Base-by-base conservation (phyloP, 2,113 vertebrate species). In the Solea solea region DNA sequence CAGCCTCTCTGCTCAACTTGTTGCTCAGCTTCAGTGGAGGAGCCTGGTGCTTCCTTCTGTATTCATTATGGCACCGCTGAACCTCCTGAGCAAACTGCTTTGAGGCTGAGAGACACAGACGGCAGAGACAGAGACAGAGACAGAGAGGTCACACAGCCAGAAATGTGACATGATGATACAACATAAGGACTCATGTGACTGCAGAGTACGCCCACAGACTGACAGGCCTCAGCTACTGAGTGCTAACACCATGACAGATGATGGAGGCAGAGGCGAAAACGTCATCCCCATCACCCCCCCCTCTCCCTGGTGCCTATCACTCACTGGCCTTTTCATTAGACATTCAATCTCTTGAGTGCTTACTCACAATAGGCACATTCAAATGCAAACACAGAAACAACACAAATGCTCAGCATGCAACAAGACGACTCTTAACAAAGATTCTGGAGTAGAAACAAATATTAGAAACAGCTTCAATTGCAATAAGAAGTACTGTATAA, bases 61-160 rank as follows among this genome's bases (percentile, higher is more conserved):
- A 97, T 62, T 98, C 96, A 46, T 99, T 98, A 88, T 99, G 97
- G 64, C 92, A 92, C 76, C 81, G 94, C 84, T 97, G 91, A 76
- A 95, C 91, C 82, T 98, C 96, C 21, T 95, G 93, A 61, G 95
- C 86, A 91, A 99, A 99, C 89, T 96, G 93, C 81, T 95, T 98
- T 53, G 97, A 99, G 88, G 95, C 97, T 99, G 91, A 81, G 72
- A 82, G 13, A 79, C 39, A 68, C 13, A 74, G 11, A 73, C 25
- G 57, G 63, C 49, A 74, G 16, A 72, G 39, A 52, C 44, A 51
- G 54, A 72, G 39, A 52, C 44, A 51, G 54, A 49, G 40, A 11
- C 44, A 46, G 9, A 25, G 44, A 44, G 40, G 53, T 76, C 15
- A 68, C 69, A 56, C 54, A 59, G 25, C 48, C 16, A 45, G 45